Percentiles rank a stretch among this genome's conserved stretches.
Evolutionary conservation across 1,140 invertebrate genomes (phyloP).

Genomic region (Ceratoteleas bidentatus): DNA sequence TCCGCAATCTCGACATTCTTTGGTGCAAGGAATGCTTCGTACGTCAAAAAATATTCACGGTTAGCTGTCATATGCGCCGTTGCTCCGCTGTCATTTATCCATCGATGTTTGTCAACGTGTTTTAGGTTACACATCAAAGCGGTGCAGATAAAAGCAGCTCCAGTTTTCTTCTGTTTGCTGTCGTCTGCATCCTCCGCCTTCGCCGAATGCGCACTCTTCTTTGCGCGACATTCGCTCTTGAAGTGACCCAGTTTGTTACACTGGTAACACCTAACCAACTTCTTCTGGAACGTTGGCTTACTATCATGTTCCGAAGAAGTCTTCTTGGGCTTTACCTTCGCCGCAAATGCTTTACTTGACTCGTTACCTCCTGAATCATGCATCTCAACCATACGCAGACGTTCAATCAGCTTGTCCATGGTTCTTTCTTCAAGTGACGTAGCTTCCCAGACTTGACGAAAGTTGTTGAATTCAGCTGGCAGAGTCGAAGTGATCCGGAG

Average conservation of each 20-base stretch:
- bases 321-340: constrained; percentile 3
- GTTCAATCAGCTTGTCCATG: constrained; percentile 19
- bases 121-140: neutral
- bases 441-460: constrained; percentile 65
- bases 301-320: too few species aligned
- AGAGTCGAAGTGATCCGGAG: constrained; percentile 13
- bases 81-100: neutral
- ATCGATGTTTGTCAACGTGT: neutral
- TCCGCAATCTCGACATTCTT: neutral
- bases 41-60: neutral
- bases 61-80: neutral
- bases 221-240: too few species aligned
- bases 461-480: constrained; percentile 57
- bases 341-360: constrained; percentile 10
- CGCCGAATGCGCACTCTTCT: too few species aligned
- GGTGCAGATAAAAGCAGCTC: neutral
- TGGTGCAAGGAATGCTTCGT: neutral
- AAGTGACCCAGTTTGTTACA: too few species aligned
- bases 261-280: too few species aligned
- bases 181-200: too few species aligned
- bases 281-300: too few species aligned
- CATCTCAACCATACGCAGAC: constrained; percentile 26
- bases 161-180: too few species aligned
- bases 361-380: constrained; percentile 1
- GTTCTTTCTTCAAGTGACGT: constrained; percentile 40